A percentile compares a stretch with the other conserved stretches of the same genome.
These are phyloP conservation scores for Meloidogyne chitwoodi DNA, from an alignment of 1,140 invertebrate species.

Conservation along the genomic window DNA sequence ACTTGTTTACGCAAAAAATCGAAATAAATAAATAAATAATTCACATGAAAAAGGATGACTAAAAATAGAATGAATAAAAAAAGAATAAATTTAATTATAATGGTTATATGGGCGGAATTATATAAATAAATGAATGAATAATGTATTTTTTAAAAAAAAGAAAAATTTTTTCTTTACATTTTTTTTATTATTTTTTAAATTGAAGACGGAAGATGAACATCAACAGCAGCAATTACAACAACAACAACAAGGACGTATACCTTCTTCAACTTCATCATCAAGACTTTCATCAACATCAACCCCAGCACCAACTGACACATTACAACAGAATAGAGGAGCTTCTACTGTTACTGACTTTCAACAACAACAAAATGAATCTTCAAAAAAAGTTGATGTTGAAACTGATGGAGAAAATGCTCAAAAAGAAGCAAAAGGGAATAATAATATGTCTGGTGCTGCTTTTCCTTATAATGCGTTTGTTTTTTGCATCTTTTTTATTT, in stretches of 20 bases:
- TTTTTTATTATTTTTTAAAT: not conserved
- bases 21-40: not conserved
- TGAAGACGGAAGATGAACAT: slow-evolving; percentile 8
- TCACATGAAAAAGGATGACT: not conserved
- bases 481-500: not conserved
- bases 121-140: not conserved
- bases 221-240: not conserved
- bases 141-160: not conserved
- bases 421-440: slow-evolving; percentile 3
- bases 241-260: not conserved
- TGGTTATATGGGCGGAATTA: not conserved
- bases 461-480: slow-evolving; percentile 2
- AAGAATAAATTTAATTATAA: not conserved
- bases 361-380: slow-evolving; percentile 20
- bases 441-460: slow-evolving; percentile 3
- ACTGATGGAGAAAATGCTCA: slow-evolving; percentile 1
- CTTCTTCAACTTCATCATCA: not conserved
- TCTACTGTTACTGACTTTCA: slow-evolving; percentile 4
- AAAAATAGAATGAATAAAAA: not conserved
- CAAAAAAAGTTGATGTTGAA: not conserved
- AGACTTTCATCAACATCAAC: not conserved
- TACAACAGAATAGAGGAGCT: not conserved
- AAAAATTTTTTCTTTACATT: not conserved
- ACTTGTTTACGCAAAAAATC: not conserved
- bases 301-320: not conserved